phyloP scores from a whole-genome alignment of 2,797 vertebrate species.

The Lagodon rhomboides region DNA sequence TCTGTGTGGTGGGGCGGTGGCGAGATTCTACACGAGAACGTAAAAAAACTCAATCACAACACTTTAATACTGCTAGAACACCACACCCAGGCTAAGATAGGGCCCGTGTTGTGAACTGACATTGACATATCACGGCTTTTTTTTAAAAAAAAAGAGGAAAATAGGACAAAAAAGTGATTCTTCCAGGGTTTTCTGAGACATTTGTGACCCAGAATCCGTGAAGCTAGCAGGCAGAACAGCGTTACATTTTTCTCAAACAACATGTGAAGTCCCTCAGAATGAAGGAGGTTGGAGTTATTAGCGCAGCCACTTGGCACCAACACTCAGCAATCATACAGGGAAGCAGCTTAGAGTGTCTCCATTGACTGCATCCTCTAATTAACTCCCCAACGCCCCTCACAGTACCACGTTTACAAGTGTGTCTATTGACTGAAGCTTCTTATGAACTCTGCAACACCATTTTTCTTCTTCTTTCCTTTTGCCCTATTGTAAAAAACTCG shows the following conservation, averaged over 20 bases:
- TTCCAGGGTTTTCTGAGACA: not conserved
- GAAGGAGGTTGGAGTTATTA: not conserved
- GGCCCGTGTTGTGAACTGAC: not conserved
- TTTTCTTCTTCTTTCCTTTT: slow-evolving; percentile 8
- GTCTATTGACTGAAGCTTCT: slow-evolving; percentile 27
- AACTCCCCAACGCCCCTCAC: slow-evolving; percentile 30
- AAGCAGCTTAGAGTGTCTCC: slow-evolving; percentile 36
- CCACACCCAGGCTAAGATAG: not conserved
- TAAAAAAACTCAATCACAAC: not conserved
- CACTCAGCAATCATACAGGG: slow-evolving; percentile 7
- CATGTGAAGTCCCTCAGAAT: not conserved
- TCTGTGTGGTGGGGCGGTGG: not conserved
- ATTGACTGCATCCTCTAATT: slow-evolving; percentile 40
- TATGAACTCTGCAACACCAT: slow-evolving; percentile 23
- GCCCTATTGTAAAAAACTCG: not conserved
- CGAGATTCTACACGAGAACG: not conserved
- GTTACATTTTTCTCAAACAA: not conserved
- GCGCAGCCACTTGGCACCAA: slow-evolving; percentile 1
- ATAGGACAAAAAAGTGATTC: not conserved
- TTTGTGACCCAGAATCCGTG: not conserved
- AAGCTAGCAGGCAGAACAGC: not conserved
- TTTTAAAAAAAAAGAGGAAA: not conserved
- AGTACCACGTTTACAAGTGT: slow-evolving; percentile 5
- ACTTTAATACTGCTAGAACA: not conserved
- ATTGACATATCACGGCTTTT: not conserved